Conservation (phyloP, 2,113 vertebrate genomes). For the Neoarius graeffei region DNA sequence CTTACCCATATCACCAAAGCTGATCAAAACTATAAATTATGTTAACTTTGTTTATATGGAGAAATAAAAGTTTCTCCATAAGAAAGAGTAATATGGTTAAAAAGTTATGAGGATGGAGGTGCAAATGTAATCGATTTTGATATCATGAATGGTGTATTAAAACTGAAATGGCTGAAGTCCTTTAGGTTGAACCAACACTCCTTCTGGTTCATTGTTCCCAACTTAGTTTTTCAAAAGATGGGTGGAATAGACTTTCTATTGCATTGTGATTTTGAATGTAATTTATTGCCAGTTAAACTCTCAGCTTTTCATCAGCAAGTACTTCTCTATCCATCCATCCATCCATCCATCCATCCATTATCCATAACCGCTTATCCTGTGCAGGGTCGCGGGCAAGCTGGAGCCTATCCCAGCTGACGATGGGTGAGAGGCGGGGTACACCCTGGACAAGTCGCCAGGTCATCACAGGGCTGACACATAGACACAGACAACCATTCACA, state of each 20-base stretch:
- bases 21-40: background rate
- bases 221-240: background rate
- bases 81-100: background rate
- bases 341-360: too few species aligned
- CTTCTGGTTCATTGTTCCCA: background rate
- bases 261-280: background rate
- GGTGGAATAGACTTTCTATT: background rate
- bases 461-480: too few species aligned
- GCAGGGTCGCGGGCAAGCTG: too few species aligned
- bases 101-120: conserved; percentile 2
- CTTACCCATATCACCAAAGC: too few species aligned
- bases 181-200: background rate
- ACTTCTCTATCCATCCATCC: too few species aligned
- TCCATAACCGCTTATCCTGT: too few species aligned
- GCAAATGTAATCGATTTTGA: background rate
- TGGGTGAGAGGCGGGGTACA: too few species aligned
- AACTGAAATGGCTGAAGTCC: conserved; percentile 6
- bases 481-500: too few species aligned
- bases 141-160: background rate
- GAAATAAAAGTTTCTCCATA: background rate
- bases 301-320: conserved; percentile 9
- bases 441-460: too few species aligned
- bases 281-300: background rate
- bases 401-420: too few species aligned
- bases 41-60: background rate